phyloP scores from a whole-genome alignment of 1,140 invertebrate species.

The Macrocentrus cingulum region DNA sequence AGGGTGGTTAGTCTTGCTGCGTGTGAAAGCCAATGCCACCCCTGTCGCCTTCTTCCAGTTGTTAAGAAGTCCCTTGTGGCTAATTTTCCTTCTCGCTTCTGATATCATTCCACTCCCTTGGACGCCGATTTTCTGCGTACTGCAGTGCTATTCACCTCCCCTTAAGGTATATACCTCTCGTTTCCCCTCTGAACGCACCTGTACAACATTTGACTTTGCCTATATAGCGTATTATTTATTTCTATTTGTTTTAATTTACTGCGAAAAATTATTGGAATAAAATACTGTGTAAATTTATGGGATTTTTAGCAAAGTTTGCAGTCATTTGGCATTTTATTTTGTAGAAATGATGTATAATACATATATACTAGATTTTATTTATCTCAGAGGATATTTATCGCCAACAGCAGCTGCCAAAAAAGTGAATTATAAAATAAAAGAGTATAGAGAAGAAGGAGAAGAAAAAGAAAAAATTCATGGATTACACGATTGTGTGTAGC shows the following conservation, averaged over 20 bases:
- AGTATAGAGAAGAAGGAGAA: neutral
- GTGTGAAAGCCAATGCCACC: slow-evolving; percentile 44
- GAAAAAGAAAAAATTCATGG: neutral
- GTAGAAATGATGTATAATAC: too few species aligned
- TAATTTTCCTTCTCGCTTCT: slow-evolving; percentile 45
- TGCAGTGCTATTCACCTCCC: neutral
- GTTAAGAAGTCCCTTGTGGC: slow-evolving; percentile 57
- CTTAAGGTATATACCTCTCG: too few species aligned
- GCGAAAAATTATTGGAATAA: too few species aligned
- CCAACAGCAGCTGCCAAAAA: slow-evolving; percentile 3
- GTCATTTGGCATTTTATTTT: slow-evolving; percentile 16
- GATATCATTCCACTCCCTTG: slow-evolving; percentile 24
- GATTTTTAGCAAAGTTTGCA: neutral
- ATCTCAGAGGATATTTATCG: neutral
- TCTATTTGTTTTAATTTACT: too few species aligned
- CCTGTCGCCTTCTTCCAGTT: slow-evolving; percentile 49
- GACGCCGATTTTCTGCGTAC: slow-evolving; percentile 3
- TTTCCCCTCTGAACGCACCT: neutral
- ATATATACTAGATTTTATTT: neutral
- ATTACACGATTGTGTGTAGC: neutral
- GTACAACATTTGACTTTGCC: neutral
- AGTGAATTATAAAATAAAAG: neutral
- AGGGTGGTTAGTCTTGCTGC: slow-evolving; percentile 54
- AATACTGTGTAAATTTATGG: too few species aligned
- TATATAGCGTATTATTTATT: too few species aligned